Evolutionary conservation across 2,113 vertebrate genomes (phyloP).

Genomic region (Myxocyprinus asiaticus): DNA sequence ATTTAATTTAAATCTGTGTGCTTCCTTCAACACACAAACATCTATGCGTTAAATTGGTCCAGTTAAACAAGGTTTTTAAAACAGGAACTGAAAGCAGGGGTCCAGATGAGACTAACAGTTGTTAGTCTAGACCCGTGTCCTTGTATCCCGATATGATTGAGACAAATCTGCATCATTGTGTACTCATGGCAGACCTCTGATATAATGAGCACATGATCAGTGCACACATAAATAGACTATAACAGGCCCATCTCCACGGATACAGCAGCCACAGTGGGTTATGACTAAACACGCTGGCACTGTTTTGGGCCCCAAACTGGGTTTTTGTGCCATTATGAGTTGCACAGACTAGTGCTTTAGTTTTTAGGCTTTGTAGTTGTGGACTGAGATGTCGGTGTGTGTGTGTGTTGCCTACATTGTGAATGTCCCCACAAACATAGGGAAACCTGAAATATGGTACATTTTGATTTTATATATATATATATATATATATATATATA

Average conservation of each 20-base stretch:
- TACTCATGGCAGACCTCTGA: slow-evolving; percentile 28
- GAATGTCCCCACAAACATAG: no score
- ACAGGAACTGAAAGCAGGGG: neutral
- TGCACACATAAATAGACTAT: slow-evolving; percentile 42
- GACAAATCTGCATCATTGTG: slow-evolving; percentile 38
- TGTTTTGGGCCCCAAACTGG: slow-evolving; percentile 9
- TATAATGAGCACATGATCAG: slow-evolving; percentile 55
- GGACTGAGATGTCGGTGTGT: neutral
- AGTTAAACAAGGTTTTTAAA: neutral
- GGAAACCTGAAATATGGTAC: no score
- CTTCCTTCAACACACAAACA: neutral
- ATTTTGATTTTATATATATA: no score
- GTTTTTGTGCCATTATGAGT: slow-evolving; percentile 31
- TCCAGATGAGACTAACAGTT: slow-evolving; percentile 23
- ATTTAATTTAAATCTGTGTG: neutral
- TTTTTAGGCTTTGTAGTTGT: neutral
- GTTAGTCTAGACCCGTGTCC: slow-evolving; percentile 28
- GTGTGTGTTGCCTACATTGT: slow-evolving; percentile 1
- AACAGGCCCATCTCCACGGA: slow-evolving; percentile 44
- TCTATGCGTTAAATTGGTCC: neutral
- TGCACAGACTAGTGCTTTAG: slow-evolving; percentile 3
- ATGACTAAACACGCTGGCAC: slow-evolving; percentile 8
- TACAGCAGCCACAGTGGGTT: slow-evolving; percentile 18
- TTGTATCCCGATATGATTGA: slow-evolving; percentile 35
- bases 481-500: no score